These are phyloP conservation scores for Drosophila incognita DNA, from an alignment of 2,888 invertebrate genomes.

Conservation along the genomic window DNA sequence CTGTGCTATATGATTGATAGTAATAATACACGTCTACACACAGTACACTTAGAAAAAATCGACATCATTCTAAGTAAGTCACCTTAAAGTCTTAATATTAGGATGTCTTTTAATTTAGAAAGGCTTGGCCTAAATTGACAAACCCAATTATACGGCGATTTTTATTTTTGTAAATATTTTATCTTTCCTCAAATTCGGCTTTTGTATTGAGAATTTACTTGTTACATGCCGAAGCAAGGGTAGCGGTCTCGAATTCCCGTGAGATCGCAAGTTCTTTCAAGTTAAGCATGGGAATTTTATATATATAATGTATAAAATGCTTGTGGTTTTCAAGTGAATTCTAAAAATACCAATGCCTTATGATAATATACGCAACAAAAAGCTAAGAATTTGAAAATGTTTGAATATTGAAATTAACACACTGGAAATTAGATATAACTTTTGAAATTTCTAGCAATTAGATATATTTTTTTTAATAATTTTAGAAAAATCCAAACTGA, in stretches of 20 bases:
- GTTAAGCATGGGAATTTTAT: no score
- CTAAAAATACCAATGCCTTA: not conserved
- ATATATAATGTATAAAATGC: not conserved
- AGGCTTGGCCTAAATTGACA: not conserved
- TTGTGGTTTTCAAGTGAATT: not conserved
- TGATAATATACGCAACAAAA: not conserved
- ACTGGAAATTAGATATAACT: not conserved
- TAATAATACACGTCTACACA: not conserved
- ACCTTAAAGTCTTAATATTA: not conserved
- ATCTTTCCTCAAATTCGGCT: no score
- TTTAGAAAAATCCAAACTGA: not conserved
- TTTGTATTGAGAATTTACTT: no score
- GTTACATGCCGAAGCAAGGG: not conserved
- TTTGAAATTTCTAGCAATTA: not conserved
- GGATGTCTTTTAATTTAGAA: not conserved
- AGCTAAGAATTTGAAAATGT: not conserved
- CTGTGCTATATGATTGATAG: not conserved
- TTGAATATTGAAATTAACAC: not conserved
- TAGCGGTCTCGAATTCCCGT: not conserved
- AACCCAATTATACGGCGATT: not conserved
- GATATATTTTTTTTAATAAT: not conserved
- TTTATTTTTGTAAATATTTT: not conserved
- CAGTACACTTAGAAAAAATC: not conserved
- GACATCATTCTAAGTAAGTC: not conserved
- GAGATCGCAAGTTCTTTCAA: not conserved